Base-by-base conservation (phyloP, 2,888 invertebrate genomes). In the Phengaris arion region DNA sequence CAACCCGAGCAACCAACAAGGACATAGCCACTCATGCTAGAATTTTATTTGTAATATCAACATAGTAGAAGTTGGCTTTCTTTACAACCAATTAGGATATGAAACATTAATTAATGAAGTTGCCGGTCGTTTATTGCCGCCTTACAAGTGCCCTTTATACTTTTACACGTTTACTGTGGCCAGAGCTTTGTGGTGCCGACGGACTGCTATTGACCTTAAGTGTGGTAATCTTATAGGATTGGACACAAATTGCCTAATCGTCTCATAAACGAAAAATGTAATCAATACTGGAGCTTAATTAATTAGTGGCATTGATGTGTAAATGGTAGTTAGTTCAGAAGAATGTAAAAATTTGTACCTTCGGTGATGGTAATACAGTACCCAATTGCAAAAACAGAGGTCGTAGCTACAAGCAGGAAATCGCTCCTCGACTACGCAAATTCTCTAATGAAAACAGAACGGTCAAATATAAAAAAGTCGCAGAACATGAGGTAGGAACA, bases 161-260 rank as follows among this genome's bases (percentile, higher is more conserved):
- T 84, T 85, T 83, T 84, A 89, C 87, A 87, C 84, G 76, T 89
- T 88, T 88, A 89, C 83, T 85, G 87, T 85, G 77, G 83, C 82
- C 80, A 80, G 80, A 59, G 77, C 85, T 89, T 89, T 89, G 87
- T 86, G 46, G 68, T 64, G 82, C 86, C 86, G 88, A 84, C 86
- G 81, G 81, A 75, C 77, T 51, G 76, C 75, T 77, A 69, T 78
- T 77, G 72, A 75, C 48, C 54, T 73, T 45, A 72, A 54, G 12
- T 13, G 35, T 54, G 45, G 45, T 13, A 52, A 10, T 52, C 51
- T 54, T 72, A 54, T 72, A 52, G 22, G 72, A 72, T 7, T 54
- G 52, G 35, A 35, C 54, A 35, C 54, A 13, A 7, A 54, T 70
- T 22, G 22, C 51, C 22, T 48, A 35, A 64, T 45, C 12, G 52